Percentiles rank a stretch among this genome's conserved stretches.
phyloP scores from a whole-genome alignment of 2,888 invertebrate genomes.

The Macaria notata region DNA sequence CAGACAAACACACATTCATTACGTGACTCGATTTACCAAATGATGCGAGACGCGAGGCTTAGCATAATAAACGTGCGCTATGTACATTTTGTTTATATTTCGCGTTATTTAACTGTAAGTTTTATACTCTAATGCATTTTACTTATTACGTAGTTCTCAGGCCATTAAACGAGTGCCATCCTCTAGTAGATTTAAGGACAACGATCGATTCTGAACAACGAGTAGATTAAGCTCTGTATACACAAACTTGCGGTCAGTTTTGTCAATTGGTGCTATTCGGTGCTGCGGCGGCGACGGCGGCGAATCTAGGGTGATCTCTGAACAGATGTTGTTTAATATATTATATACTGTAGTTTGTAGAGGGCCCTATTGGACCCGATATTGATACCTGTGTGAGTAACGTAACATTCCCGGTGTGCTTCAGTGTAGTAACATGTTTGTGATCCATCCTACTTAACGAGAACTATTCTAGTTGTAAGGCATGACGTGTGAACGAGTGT shows the following conservation, averaged over 20 bases:
- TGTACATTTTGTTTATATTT: conserved; percentile 63
- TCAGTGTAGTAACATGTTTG: conserved; percentile 78
- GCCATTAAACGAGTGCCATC: conserved; percentile 81
- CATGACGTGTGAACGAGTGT: conserved; percentile 71
- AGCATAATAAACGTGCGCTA: conserved; percentile 61
- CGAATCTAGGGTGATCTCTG: conserved; percentile 73
- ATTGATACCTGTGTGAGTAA: conserved; percentile 80
- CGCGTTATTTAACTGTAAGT: conserved; percentile 57
- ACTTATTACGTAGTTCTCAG: conserved; percentile 76
- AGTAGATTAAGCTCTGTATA: conserved; percentile 43
- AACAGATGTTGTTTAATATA: conserved; percentile 73
- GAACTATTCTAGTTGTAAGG: conserved; percentile 64
- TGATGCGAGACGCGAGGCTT: conserved; percentile 72
- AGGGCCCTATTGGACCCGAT: conserved; percentile 48
- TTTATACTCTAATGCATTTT: conserved; percentile 79
- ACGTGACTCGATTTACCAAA: conserved; percentile 81
- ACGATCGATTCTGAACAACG: conserved; percentile 61
- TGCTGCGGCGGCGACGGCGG: conserved; percentile 61
- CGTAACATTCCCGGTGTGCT: conserved; percentile 80
- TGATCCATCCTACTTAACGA: conserved; percentile 77
- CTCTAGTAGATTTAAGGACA: conserved; percentile 76
- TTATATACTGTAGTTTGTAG: conserved; percentile 60
- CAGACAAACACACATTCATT: conserved; percentile 63
- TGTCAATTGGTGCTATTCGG: conserved; percentile 62
- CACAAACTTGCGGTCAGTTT: conserved; percentile 38